These are phyloP conservation scores for Emydoidea blandingii DNA, from an alignment of 2,797 vertebrate genomes.

Conservation along the genomic window DNA sequence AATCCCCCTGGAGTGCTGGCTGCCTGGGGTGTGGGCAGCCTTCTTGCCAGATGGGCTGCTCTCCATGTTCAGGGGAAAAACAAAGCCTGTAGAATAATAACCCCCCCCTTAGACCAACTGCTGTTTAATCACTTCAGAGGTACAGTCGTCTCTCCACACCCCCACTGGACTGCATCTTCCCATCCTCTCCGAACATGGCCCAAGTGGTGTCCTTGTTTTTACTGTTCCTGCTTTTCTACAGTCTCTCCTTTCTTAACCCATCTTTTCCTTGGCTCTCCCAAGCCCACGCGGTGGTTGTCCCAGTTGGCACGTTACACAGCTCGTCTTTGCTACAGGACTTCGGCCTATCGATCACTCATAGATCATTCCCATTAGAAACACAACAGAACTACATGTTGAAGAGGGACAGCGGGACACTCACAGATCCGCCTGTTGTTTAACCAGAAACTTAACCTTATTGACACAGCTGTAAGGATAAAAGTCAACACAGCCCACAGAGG, in stretches of 20 bases:
- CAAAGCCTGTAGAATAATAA: neutral
- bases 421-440: neutral
- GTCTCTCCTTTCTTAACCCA: no score
- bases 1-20: neutral
- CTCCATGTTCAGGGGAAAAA: neutral
- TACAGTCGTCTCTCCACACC: neutral
- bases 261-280: neutral
- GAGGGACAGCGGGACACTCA: neutral
- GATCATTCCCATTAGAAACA: neutral
- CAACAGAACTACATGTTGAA: neutral
- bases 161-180: neutral
- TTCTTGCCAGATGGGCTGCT: neutral
- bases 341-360: neutral
- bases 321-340: neutral
- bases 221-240: neutral
- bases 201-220: fast-evolving
- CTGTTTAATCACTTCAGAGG: neutral
- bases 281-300: neutral
- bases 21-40: no score
- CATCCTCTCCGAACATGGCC: neutral
- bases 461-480: neutral
- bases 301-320: neutral
- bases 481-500: neutral
- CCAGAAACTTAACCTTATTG: neutral
- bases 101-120: neutral